Base-by-base conservation (phyloP, 2,888 invertebrate species). In the Spilarctia lutea region DNA sequence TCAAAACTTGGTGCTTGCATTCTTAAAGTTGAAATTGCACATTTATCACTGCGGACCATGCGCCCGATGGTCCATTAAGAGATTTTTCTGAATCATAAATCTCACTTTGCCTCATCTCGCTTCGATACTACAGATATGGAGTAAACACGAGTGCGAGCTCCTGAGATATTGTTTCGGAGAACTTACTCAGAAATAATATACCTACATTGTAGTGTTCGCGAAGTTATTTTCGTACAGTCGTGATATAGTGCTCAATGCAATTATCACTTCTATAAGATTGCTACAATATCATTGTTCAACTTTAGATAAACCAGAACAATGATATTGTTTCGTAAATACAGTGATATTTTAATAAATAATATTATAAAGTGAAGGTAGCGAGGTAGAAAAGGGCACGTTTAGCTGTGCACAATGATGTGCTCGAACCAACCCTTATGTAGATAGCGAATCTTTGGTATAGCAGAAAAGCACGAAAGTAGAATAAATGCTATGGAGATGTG, bases 61-160 rank as follows among this genome's bases (percentile, higher is more conserved):
- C 94, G 92, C 94, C 89, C 90, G 91, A 91, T 90, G 92, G 91
- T 94, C 94, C 95, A 96, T 96, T 95, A 96, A 94, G 93, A 94
- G 93, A 95, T 95, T 94, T 94, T 94, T 94, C 95, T 94, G 93
- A 91, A 91, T 91, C 94, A 95, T 96, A 96, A 95, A 96, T 96
- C 95, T 94, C 94, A 93, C 93, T 95, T 95, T 94, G 93, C 92
- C 89, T 93, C 94, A 94, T 94, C 94, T 93, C 91, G 90, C 87
- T 85, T 89, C 93, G 94, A 95, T 94, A 94, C 91, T 88, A 87
- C 87, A 91, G 93, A 93, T 94, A 94, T 91, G 90, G 89, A 91
- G 93, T 92, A 93, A 93, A 93, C 91, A 92, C 88, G 83, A 84
- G 83, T 81, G 83, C 80, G 80, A 81, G 86, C 86, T 87, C 84